Evolutionary conservation across 2,113 vertebrate species (phyloP), one percentile per base, ranked within the genome.

Genomic region (Oreochromis tanganicae): DNA sequence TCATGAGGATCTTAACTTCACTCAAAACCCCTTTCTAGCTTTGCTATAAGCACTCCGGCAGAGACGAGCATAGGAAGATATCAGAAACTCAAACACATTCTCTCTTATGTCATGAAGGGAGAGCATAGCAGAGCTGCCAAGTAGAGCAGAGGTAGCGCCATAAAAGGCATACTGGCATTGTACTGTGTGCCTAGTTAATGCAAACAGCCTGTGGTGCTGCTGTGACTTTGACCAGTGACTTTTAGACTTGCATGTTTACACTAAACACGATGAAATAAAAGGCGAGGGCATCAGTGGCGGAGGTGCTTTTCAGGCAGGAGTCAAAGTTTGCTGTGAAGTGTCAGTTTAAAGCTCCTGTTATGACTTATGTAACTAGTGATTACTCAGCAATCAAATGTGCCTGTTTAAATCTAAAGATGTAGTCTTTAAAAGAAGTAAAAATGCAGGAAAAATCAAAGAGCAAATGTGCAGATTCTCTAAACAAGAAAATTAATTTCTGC

Each of bases 11-110:
- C 41, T 41, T 43, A 43, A 43, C 7, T 9, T 43, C 21, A 38
- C 34, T 14, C 43, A 68, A 16, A 71, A 24, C 4, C 2, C 0
- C 0, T 71, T 14, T 43, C 36, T 71, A 71, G 66, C 36, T 41
- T 43, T 71, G 36, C 11, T 71, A 16, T 24, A 14, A 24, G n/a
- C n/a, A 43, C 1, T 43, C 7, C 24, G 36, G 36, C 12, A 43
- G n/a, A 68, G 63, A 12, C 36, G 13, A 11, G 19, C 7, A 68
- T 13, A 68, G 34, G 19, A 21, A 68, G 66, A 71, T 14, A 24
- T 71, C 36, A 43, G 36, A 71, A 71, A 9, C 36, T 24, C n/a
- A 24, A 71, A 41, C 63, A 43, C n/a, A 43, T 24, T 24, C n/a
- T 41, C 11, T 75, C 0, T 29, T 32, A 32, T 32, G 14, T 32